phyloP scores from a whole-genome alignment of 2,888 invertebrate genomes.

The Plebejus anna region DNA sequence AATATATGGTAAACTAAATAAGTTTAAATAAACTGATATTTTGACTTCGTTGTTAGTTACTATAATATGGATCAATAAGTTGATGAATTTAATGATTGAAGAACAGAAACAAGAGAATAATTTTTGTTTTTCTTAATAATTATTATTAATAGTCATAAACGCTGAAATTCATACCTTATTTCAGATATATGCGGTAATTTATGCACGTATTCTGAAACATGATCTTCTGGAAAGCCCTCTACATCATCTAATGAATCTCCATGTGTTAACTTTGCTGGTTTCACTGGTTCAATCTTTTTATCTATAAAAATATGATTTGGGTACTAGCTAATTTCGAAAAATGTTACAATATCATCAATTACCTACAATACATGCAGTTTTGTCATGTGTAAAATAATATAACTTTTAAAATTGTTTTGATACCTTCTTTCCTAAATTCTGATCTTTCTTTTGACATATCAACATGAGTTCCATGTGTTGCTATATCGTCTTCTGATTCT shows the following conservation, averaged over 20 bases:
- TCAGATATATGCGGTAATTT: slow-evolving; percentile 73
- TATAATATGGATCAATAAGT: background rate
- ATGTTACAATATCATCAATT: background rate
- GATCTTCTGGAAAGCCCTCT: slow-evolving; percentile 75
- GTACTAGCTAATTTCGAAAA: too few relatives aligned
- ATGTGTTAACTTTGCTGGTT: slow-evolving; percentile 60
- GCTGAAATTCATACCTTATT: slow-evolving; percentile 53
- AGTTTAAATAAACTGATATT: background rate
- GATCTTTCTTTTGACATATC: slow-evolving; percentile 57
- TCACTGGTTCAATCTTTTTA: slow-evolving; percentile 52
- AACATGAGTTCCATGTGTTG: slow-evolving; percentile 66
- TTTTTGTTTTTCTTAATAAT: too few relatives aligned
- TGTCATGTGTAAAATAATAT: background rate
- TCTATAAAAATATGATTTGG: slow-evolving; percentile 41
- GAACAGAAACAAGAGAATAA: too few relatives aligned
- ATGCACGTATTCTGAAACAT: slow-evolving; percentile 67
- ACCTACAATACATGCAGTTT: background rate
- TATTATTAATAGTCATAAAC: too few relatives aligned
- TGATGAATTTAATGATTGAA: background rate
- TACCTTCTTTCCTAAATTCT: slow-evolving; percentile 56
- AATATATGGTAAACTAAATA: slow-evolving; percentile 1
- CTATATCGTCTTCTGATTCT: slow-evolving; percentile 75
- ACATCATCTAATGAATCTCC: slow-evolving; percentile 77
- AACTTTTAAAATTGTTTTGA: slow-evolving; percentile 37
- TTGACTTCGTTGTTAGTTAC: background rate